Evolutionary conservation across 2,113 vertebrate genomes (phyloP), one percentile per base, ranked within the genome.

Genomic region (Cebidichthys violaceus): DNA sequence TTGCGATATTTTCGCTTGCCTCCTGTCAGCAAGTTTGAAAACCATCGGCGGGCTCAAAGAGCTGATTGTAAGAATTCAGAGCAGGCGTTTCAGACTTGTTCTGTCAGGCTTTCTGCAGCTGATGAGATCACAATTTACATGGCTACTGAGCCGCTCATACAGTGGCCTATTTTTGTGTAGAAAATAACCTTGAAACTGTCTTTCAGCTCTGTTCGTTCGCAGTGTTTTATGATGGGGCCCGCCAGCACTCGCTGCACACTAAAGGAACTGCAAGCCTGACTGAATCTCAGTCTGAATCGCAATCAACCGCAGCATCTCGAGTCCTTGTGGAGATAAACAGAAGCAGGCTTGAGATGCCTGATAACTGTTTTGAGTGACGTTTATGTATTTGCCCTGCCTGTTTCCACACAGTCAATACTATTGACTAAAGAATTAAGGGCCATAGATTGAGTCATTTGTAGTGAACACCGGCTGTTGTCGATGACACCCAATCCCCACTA

Each of bases 201-300:
- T 24, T 67, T 29, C 10, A 13, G 59, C 50, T 61, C 11, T 20
- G 24, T 33, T 52, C 1, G 24, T 59, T 20, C 0, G 2, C 52
- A 15, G 31, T 15, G 0, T 43, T n/a, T 41, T 65, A 17, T 57
- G 27, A 14, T n/a, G n/a, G n/a, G n/a, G n/a, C n/a, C n/a, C n/a
- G n/a, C 4, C 7, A 61, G 24, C 64, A 31, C 27, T 71, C 52
- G 4, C 24, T 22, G 14, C 24, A 43, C 24, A 35, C 14, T n/a
- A 24, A 43, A 69, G 35, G 57, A 79, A 55, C 10, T n/a, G n/a
- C 31, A 35, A 66, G 50, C 59, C 14, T 52, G 71, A 70, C 50
- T 80, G 61, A 55, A 71, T 18, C 17, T 41, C 43, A 41, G 22
- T 75, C 29, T 57, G 67, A 39, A 20, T 67, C 17, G 59, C 74